Evolutionary conservation across 2,888 invertebrate genomes (phyloP), one percentile per base, ranked within the genome.

Genomic region (Tetropium fuscum): DNA sequence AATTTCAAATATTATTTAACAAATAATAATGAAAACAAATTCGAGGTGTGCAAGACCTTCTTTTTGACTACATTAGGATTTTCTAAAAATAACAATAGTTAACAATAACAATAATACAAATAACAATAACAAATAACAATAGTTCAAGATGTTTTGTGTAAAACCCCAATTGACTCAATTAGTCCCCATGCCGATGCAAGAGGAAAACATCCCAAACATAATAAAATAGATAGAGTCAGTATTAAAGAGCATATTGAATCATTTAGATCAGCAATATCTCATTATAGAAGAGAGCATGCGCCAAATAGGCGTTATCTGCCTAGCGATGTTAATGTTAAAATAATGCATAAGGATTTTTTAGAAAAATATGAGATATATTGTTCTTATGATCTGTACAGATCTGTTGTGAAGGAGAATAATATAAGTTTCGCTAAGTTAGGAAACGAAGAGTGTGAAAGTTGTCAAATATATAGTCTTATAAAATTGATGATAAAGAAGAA

Each of bases 261-360:
- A 6, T 22, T 22, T 22, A 22, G 6, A 22, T 6, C 22, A 22
- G 22, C 22, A 22, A 22, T 22, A 22, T 22, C 22, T 22, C 22
- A 22, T 13, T 36, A 36, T 36, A 13, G 36, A 13, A 13, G 36
- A 15, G 36, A 36, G 7, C 40, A 40, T 19, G 38, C 38, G 10
- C 16, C 18, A 15, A 15, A 16, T 38, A 15, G 18, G 2, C 4
- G 4, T 5, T 38, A 38, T 7, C 8, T 38, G 15, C 38, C 38
- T 4, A 38, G 38, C 16, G 38, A 38, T 18, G 18, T 38, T 8
- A 38, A 15, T 16, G 15, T 16, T 16, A 38, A 15, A 16, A 4
- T 16, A 5, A 38, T 38, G 38, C 15, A 38, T 16, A 6, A 16
- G 6, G 38, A 16, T 18, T 38, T 38, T 16, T 16, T 3, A 6